Evolutionary conservation across 2,797 vertebrate species (phyloP).

Genomic region (Saxicola maurus): DNA sequence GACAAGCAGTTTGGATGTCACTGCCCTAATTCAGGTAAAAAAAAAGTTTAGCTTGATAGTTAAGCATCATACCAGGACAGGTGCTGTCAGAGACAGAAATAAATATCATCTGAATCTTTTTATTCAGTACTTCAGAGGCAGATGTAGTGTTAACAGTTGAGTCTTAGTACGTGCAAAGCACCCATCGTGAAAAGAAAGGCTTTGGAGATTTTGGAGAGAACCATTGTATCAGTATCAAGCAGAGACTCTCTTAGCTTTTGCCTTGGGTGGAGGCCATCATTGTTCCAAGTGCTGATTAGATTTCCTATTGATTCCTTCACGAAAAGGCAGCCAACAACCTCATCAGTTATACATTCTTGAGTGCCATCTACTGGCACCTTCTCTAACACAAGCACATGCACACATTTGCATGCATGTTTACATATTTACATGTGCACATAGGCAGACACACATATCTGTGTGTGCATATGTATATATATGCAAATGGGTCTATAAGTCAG

Average conservation of each 20-base stretch:
- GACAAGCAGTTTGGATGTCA: neutral
- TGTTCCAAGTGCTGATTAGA: neutral
- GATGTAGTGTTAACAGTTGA: neutral
- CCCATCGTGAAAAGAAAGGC: neutral
- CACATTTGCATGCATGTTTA: neutral
- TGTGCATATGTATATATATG: neutral
- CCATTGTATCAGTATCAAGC: neutral
- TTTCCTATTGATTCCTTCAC: neutral
- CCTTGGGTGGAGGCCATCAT: neutral
- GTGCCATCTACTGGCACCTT: conserved; percentile 49
- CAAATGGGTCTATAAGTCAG: neutral
- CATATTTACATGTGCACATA: neutral
- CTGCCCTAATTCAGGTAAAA: neutral
- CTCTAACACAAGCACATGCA: neutral
- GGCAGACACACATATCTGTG: neutral
- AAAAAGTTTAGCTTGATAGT: neutral
- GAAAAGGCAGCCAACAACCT: neutral
- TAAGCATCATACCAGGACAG: neutral
- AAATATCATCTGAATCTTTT: neutral
- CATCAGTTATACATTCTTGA: conserved; percentile 16
- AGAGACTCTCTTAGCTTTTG: neutral
- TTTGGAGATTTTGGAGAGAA: neutral
- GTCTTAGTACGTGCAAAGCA: neutral
- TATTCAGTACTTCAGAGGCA: neutral
- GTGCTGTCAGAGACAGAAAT: neutral